Conservation (phyloP, 2,888 invertebrate species). For the Alloplasta piceator region DNA sequence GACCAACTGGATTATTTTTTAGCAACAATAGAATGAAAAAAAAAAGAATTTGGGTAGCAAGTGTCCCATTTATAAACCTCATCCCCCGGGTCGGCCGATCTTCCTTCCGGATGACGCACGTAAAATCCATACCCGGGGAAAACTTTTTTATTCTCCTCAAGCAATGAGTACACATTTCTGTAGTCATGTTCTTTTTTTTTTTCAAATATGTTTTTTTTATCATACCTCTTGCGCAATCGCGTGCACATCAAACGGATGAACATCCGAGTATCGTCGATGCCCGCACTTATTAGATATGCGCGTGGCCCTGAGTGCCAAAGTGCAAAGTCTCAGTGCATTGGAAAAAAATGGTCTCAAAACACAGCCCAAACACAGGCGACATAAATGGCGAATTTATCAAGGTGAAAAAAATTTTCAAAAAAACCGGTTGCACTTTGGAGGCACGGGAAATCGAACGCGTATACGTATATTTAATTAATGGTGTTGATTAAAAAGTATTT, state of each 20-base stretch:
- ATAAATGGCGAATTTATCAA: not conserved
- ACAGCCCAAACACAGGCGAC: not conserved
- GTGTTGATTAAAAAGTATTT: too few species aligned
- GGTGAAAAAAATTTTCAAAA: constrained; percentile 24
- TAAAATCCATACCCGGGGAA: not conserved
- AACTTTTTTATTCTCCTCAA: not conserved
- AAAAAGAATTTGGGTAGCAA: not conserved
- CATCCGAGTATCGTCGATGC: constrained; percentile 5
- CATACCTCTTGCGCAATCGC: constrained; percentile 20
- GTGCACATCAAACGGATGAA: constrained; percentile 15
- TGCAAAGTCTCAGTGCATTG: constrained; percentile 19
- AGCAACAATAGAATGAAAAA: not conserved
- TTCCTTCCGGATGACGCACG: not conserved
- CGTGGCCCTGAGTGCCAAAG: not conserved
- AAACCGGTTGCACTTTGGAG: constrained; percentile 6
- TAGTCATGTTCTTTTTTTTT: not conserved
- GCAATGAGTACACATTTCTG: constrained; percentile 10
- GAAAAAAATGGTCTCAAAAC: not conserved
- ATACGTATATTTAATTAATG: too few species aligned
- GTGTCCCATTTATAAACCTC: not conserved
- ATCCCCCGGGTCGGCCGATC: not conserved
- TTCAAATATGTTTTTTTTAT: not conserved
- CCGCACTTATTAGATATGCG: not conserved
- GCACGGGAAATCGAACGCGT: too few species aligned
- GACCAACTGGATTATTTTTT: too few species aligned